Evolutionary conservation across 2,113 vertebrate species (phyloP), one percentile per base, ranked within the genome.

Genomic region (Ploceus nigricollis): DNA sequence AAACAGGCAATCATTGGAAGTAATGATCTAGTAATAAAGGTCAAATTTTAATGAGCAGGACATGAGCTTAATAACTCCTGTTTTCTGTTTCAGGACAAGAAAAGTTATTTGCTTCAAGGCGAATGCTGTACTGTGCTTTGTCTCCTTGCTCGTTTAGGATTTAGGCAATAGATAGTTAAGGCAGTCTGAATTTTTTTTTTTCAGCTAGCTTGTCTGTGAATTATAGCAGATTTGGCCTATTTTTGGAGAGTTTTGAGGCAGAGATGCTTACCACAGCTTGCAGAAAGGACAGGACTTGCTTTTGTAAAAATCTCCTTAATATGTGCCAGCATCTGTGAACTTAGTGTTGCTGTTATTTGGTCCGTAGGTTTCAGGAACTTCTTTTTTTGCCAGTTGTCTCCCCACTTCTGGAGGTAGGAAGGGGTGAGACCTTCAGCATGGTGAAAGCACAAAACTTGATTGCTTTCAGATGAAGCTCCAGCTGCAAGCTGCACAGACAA

Each of bases 181-280:
- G 39, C 48, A 47, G 30, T n/a, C 18, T 58, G 61, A 84, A 15
- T 35, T 92, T 75, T 64, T 37, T 37, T 81, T n/a, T 63, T 60
- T 8, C 7, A 60, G 79, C 61, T 82, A 75, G 33, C 73, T 88
- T 13, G 48, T 76, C 63, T n/a, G 15, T 88, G 78, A 87, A 82
- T 82, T 92, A 19, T 11, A 82, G 82, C 48, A 85, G 33, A 64
- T 82, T 60, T 86, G 19, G 37, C 70, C 79, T 96, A 40, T 72
- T 93, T 94, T 80, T 45, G 44, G 68, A 68, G 44, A 22, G 31
- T 8, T 91, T 93, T 93, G 93, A 85, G 76, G 39, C 73, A 71
- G 70, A 90, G 63, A 64, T 90, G 79, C 83, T 93, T 90, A 80
- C 21, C 87, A 30, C 66, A 88, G 61, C 69, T 82, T 82, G 63